Evolutionary conservation across 2,888 invertebrate genomes (phyloP), one percentile per base, ranked within the genome.

Genomic region (Lepeophtheirus nordmannii): DNA sequence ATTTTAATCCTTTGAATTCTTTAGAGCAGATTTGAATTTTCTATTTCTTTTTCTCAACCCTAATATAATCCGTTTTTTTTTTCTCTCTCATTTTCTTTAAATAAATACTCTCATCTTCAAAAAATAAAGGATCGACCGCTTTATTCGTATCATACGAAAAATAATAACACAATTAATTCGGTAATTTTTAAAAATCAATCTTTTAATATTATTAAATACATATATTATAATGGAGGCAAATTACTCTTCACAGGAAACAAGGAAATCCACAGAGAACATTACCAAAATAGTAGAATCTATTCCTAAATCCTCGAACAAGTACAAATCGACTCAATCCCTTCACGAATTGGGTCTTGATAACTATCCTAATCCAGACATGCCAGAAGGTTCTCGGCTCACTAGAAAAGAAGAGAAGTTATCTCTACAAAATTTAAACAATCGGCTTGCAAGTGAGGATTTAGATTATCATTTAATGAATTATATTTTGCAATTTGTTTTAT

Each of bases 341-440:
- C 60, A 59, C 39, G 66, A 66, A 14, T 41, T 66, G 17, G 66
- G 66, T 1, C 60, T 66, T 41, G 66, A 66, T 23, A 60, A 59
- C 66, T 66, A 66, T 37, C 66, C 66, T 38, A 58, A 66, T 60
- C 66, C 66, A 22, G 66, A 66, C 14, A 60, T 60, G 59, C 66
- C 66, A 30, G 66, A 66, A 41, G 10, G 60, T 22, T 90, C 91
- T 41, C 82, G 91, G 71, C 84, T 89, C 70, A 86, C 86, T 67
- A 86, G 97, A 61, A 80, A 90, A 58, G 88, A 91, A 74, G 97
- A 98, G 76, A 97, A 97, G 78, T 87, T 87, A 72, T 89, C 92
- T 73, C 79, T 98, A 70, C 89, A 89, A 74, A 87, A 89, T 75
- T 81, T 98, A 63, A 98, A 98, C 76, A 94, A 97, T 76, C 88